Evolutionary conservation across 1,140 invertebrate species (phyloP).

Genomic region (Ganaspis sp.): DNA sequence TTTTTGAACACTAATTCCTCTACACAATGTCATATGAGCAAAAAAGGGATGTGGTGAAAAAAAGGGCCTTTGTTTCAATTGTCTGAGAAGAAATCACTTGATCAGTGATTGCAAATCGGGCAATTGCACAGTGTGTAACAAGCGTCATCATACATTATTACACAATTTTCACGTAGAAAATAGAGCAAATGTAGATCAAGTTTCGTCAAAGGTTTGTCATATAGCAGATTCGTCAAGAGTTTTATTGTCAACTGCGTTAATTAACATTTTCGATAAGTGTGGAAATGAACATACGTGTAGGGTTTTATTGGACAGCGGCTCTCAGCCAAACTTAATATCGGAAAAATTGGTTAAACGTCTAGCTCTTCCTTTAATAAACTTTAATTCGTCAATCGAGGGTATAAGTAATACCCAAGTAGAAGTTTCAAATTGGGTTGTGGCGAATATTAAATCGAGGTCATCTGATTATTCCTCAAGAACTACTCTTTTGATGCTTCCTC

Average conservation of each 20-base stretch:
- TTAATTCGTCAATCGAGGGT: conserved; percentile 33
- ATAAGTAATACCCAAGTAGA: conserved; percentile 11
- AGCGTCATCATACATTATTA: conserved; percentile 42
- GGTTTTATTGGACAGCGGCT: no score
- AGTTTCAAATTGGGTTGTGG: not conserved
- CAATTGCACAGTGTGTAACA: conserved; percentile 34
- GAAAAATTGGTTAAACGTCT: conserved; percentile 29
- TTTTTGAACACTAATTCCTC: not conserved
- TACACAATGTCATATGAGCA: not conserved
- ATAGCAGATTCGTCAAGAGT: not conserved
- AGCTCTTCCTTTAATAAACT: not conserved
- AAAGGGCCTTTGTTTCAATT: conserved; percentile 42
- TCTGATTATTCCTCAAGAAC: not conserved
- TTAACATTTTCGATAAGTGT: conserved; percentile 34
- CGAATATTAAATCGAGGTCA: conserved; percentile 11
- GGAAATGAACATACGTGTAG: conserved; percentile 30
- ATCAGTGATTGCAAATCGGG: no score
- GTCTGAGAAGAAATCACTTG: conserved; percentile 32
- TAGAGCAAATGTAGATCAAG: not conserved
- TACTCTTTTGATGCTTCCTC: not conserved
- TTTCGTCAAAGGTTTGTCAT: not conserved
- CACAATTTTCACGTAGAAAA: no score
- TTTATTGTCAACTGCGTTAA: conserved; percentile 32
- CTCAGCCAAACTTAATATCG: conserved; percentile 40
- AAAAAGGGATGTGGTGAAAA: conserved; percentile 33